These are phyloP conservation scores for Andrena marginata DNA, from an alignment of 2,888 invertebrate species.

Conservation along the genomic window DNA sequence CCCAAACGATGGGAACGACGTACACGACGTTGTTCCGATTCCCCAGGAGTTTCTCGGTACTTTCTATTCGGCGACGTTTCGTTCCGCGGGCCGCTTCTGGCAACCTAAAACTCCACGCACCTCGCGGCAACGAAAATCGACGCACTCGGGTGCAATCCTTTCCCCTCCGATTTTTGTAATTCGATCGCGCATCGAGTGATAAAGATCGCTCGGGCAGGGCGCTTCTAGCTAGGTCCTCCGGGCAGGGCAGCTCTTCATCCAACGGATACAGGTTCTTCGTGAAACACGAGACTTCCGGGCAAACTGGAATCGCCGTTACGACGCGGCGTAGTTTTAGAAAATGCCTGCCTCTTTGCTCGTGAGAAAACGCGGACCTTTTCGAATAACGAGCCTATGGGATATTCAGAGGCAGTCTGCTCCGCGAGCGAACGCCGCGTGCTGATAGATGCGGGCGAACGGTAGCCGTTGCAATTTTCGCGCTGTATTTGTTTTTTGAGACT, in stretches of 20 bases:
- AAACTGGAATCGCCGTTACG: constrained; percentile 58
- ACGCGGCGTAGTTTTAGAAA: constrained; percentile 37
- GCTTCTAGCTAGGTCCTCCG: not conserved
- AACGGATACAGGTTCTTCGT: constrained; percentile 39
- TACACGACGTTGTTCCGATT: constrained; percentile 41
- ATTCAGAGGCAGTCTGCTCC: not conserved
- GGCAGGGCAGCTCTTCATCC: constrained; percentile 26
- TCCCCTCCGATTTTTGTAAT: not conserved
- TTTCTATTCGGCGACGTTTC: constrained; percentile 40
- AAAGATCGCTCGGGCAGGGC: not conserved
- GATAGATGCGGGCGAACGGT: constrained; percentile 10
- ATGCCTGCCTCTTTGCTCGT: constrained; percentile 19
- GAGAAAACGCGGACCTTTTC: constrained; percentile 42
- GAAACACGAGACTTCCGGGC: constrained; percentile 63
- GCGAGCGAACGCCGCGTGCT: not conserved
- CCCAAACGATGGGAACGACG: constrained; percentile 45
- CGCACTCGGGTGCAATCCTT: not conserved
- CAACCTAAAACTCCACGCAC: not conserved
- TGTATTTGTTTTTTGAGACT: not conserved
- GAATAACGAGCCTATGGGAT: constrained; percentile 7
- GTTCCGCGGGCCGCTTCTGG: not conserved
- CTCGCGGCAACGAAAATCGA: not conserved
- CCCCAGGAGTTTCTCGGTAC: constrained; percentile 33
- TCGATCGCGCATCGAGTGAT: not conserved
- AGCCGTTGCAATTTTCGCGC: not conserved